Evolutionary conservation across 2,113 vertebrate genomes (phyloP), one percentile per base, ranked within the genome.

Genomic region (Tychaedon coryphoeus): DNA sequence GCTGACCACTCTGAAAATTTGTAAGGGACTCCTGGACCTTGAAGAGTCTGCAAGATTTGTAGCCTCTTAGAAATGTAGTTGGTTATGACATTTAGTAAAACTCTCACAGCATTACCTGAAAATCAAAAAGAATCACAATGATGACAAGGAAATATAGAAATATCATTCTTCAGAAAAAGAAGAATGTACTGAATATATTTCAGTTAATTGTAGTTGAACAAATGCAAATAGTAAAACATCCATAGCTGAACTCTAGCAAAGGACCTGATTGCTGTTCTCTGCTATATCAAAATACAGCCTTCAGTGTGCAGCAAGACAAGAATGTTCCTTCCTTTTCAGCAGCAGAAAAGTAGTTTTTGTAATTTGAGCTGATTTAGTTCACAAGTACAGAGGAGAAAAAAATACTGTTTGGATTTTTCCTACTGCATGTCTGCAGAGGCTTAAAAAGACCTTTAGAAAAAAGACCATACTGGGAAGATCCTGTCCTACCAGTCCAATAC

Each of bases 331-430:
- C 19, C 16, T 65, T 80, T 76, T 64, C 57, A 81, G 72, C 22
- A 31, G 33, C 36, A 43, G 40, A 81, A 86, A 62, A 64, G 12
- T 34, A 11, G 17, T 12, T 81, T 82, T 50, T 54, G 33, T 60
- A 16, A 36, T 64, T 74, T 89, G 19, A 23, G 60, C 29, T 45
- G 40, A 25, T 70, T 69, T 61, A 58, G 28, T 76, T 38, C 33
- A 50, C 0, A 0, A 58, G 8, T 42, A 58, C 10, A 77, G 48
- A 74, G 24, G 14, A 62, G 33, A 10, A 54, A 33, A 51, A 29
- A 2, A 10, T 24, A 24, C 14, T 26, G 5, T 47, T 73, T 54
- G 4, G 8, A 2, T 71, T 80, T 92, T 88, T 71, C 51, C 11
- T 62, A 7, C 28, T 67, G 16, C 2, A 2, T 62, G 24, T 47